Conservation (phyloP, 1,140 invertebrate species). For the Dreissena rostriformis region DNA sequence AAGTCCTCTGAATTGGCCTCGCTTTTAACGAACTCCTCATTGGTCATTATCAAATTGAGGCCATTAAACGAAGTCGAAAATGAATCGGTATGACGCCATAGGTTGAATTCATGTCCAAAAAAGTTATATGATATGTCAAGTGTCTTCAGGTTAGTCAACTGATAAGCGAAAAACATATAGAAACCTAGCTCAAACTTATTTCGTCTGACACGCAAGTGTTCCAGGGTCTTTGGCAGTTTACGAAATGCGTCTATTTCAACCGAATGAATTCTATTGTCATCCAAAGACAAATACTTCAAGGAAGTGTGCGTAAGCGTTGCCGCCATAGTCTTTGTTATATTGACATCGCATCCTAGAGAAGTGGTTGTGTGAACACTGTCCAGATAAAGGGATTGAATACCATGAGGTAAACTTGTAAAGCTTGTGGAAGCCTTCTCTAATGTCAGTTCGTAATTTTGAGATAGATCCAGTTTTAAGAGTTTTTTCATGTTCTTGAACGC, state of each 20-base stretch:
- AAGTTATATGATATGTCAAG: conserved; percentile 21
- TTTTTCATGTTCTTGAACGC: too few species aligned
- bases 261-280: background rate
- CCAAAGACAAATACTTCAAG: conserved; percentile 12
- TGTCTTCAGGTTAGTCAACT: conserved; percentile 1
- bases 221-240: background rate
- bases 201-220: background rate
- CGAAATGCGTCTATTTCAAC: background rate
- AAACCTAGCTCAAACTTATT: background rate
- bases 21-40: background rate
- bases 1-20: too few species aligned
- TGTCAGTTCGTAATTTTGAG: background rate
- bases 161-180: background rate
- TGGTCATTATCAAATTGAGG: background rate
- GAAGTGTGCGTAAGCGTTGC: background rate
- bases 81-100: background rate
- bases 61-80: background rate
- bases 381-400: too few species aligned
- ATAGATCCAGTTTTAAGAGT: conserved; percentile 31
- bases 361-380: background rate
- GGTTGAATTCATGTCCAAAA: background rate
- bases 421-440: background rate
- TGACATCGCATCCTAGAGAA: background rate
- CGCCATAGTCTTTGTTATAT: background rate
- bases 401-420: background rate